Evolutionary conservation across 2,888 invertebrate species (phyloP).

Genomic region (Willowsia nigromaculata): DNA sequence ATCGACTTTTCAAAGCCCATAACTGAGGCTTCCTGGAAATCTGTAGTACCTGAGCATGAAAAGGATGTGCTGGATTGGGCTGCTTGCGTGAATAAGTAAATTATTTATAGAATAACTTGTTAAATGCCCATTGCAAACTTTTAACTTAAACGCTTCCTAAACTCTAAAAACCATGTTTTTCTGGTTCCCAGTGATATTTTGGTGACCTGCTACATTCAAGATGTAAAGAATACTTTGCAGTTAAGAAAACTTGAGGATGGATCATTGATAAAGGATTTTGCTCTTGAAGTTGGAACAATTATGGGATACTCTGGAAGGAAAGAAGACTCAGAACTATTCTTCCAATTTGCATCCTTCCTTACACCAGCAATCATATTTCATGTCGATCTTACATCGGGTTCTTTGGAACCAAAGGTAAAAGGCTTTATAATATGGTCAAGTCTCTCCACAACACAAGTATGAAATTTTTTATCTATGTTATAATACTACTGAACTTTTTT

Average conservation of each 20-base stretch:
- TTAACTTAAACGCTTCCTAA: not conserved
- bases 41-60: slow-evolving; percentile 90
- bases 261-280: slow-evolving; percentile 86
- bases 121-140: too few species aligned
- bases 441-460: too few species aligned
- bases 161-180: not conserved
- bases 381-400: slow-evolving; percentile 85
- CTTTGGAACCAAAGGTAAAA: slow-evolving; percentile 83
- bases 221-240: slow-evolving; percentile 95
- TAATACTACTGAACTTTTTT: too few species aligned
- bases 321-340: slow-evolving; percentile 93
- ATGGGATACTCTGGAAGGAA: slow-evolving; percentile 91
- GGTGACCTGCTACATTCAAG: slow-evolving; percentile 92
- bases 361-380: slow-evolving; percentile 93
- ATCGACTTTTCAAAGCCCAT: slow-evolving; percentile 88
- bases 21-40: slow-evolving; percentile 89
- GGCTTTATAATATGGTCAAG: not conserved
- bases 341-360: slow-evolving; percentile 95
- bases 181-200: slow-evolving; percentile 85
- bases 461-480: too few species aligned
- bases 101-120: not conserved
- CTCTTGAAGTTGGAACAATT: slow-evolving; percentile 92
- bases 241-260: slow-evolving; percentile 89
- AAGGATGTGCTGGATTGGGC: slow-evolving; percentile 95
- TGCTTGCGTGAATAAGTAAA: slow-evolving; percentile 86